Percentiles rank a stretch among this genome's conserved stretches.
phyloP scores from a whole-genome alignment of 2,113 vertebrate genomes.

The Corynorhinus townsendii region DNA sequence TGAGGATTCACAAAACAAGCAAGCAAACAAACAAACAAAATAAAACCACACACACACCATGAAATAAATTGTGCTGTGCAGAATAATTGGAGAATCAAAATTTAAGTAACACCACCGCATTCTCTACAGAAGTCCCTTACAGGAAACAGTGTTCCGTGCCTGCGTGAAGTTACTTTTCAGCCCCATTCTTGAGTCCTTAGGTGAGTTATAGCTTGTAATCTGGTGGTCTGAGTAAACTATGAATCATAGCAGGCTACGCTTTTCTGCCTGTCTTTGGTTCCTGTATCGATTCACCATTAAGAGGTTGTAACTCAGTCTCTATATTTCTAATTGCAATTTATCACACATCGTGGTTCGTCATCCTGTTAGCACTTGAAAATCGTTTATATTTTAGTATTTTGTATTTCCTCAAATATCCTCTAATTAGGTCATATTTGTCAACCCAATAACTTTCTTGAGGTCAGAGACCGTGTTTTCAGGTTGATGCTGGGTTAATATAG shows the following conservation, averaged over 20 bases:
- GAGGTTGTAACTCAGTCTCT: background rate
- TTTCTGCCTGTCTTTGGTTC: background rate
- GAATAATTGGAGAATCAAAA: background rate
- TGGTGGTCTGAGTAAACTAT: background rate
- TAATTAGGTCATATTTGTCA: background rate
- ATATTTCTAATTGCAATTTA: conserved; percentile 1
- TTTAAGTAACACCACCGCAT: background rate
- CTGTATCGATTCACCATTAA: background rate
- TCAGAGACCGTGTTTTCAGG: background rate
- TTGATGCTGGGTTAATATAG: background rate
- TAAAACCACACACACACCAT: no score
- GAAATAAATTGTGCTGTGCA: background rate
- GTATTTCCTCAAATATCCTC: background rate
- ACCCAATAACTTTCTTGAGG: background rate
- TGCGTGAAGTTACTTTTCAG: background rate
- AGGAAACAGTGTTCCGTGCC: background rate
- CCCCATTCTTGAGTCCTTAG: background rate
- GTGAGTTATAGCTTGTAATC: background rate
- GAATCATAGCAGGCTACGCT: background rate
- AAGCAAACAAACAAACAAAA: no score
- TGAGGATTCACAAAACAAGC: no score
- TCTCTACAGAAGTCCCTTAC: background rate
- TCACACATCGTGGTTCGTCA: background rate
- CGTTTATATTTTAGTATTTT: conserved; percentile 29
- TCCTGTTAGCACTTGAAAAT: background rate